Evolutionary conservation across 1,140 invertebrate genomes (phyloP), one percentile per base, ranked within the genome.

Genomic region (Temnothorax curvispinosus): DNA sequence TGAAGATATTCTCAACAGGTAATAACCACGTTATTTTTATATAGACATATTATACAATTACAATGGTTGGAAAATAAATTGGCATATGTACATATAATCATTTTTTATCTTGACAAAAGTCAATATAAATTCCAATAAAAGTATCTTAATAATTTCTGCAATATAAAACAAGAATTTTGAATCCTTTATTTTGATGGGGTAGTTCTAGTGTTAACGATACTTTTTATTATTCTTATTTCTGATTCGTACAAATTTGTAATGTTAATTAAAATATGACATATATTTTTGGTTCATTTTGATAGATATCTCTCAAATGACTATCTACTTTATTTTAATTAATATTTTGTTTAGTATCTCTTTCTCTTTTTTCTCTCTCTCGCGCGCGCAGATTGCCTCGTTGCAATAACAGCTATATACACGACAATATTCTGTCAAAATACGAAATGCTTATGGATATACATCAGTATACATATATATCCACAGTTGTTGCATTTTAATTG

Each of bases 401-500:
- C 6, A n/a, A 56, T 11, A 35, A 75, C 7, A 56, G 21, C 41
- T 27, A 81, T 7, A 15, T 52, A 65, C 7, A 47, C 27, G 47
- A 41, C 3, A 38, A 27, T 52, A 18, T 47, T 72, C 18, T 47
- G 32, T 72, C 44, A 82, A 27, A 72, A 72, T 82, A 72, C 58
- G 11, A 82, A 82, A 74, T 74, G 18, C 27, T 38, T 74, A 11
- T 6, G 13, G 21, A 35, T 52, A 35, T 72, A n/a, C n/a, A 72
- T 72, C 21, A 52, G 27, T 50, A 32, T 50, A 44, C 21, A 47
- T 13, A 35, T 81, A 47, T 13, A n/a, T 81, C 8, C 35, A 27
- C 7, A 64, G 9, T 35, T 32, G 9, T 71, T 47, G 52, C 50
- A 72, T 72, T 82, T 82, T 78, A 78, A 80, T 80, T 60, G 27